Evolutionary conservation across 2,888 invertebrate species (phyloP).

Genomic region (Prostheceraeus crozeri): DNA sequence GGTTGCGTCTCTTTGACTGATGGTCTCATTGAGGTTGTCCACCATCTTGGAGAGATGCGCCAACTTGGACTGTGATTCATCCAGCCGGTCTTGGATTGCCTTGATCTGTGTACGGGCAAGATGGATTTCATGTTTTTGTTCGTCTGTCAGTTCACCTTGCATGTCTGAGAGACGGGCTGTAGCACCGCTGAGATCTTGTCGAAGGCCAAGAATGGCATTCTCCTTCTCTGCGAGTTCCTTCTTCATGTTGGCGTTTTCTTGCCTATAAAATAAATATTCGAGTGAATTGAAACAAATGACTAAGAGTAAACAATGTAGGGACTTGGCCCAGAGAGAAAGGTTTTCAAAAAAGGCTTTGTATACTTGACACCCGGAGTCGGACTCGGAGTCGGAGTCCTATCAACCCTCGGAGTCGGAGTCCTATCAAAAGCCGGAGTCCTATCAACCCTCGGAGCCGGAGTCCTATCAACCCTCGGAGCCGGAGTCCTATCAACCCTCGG

Average conservation of each 20-base stretch:
- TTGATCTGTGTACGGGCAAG: conserved; percentile 45
- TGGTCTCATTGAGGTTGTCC: conserved; percentile 44
- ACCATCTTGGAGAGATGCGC: conserved; percentile 54
- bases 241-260: conserved; percentile 52
- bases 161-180: conserved; percentile 54
- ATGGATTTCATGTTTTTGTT: conserved; percentile 55
- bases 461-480: no score
- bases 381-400: no score
- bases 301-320: no score
- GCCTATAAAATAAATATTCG: conserved; percentile 44
- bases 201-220: conserved; percentile 50
- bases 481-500: no score
- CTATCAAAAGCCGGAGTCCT: no score
- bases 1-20: no score
- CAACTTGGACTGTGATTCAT: conserved; percentile 51
- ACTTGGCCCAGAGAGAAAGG: no score
- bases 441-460: no score
- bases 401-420: no score
- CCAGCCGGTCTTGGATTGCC: conserved; percentile 48
- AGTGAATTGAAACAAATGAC: no score
- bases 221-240: conserved; percentile 50
- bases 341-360: no score
- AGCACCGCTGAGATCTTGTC: conserved; percentile 53
- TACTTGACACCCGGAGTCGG: no score
- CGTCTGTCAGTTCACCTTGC: conserved; percentile 55